phyloP scores from a whole-genome alignment of 2,113 vertebrate genomes.

The Nibea coibor region DNA sequence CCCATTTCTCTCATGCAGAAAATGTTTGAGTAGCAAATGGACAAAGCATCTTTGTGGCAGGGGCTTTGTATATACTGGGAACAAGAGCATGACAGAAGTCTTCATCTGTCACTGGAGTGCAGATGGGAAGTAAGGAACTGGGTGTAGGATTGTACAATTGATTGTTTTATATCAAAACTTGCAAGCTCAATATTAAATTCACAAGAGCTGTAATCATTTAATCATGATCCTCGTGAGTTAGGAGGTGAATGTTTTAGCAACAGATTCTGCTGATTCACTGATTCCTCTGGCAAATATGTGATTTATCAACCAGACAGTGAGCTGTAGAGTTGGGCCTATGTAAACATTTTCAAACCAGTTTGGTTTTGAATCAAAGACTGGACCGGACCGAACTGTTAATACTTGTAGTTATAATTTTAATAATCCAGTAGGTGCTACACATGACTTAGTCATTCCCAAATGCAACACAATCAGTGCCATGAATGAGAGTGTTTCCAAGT shows the following conservation, averaged over 20 bases:
- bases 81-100: conserved; percentile 47
- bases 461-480: no score
- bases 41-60: conserved; percentile 60
- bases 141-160: background rate
- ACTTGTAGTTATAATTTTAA: no score
- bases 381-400: no score
- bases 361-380: no score
- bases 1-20: conserved; percentile 57
- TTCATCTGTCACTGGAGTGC: conserved; percentile 22
- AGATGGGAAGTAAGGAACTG: background rate
- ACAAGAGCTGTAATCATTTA: background rate
- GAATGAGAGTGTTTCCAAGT: no score
- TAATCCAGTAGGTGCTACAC: no score
- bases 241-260: background rate
- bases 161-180: background rate
- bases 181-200: background rate
- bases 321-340: no score
- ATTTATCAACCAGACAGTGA: background rate
- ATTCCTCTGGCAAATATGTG: background rate
- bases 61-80: conserved; percentile 45
- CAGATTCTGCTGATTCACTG: no score
- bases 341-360: no score
- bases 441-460: no score
- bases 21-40: conserved; percentile 55
- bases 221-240: background rate